phyloP scores from a whole-genome alignment of 2,888 invertebrate genomes.

The Drosophila yooni region DNA sequence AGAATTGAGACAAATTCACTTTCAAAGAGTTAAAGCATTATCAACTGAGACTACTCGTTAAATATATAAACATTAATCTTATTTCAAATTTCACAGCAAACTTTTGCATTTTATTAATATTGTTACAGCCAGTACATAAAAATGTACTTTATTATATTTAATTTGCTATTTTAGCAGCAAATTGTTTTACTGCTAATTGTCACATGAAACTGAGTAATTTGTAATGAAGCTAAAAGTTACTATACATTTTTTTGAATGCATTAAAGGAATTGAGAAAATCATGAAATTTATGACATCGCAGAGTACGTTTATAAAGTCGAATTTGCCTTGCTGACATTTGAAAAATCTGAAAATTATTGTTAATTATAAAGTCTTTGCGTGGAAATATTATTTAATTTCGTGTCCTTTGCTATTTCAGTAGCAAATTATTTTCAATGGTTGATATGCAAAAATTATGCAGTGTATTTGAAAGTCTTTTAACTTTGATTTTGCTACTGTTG shows the following conservation, averaged over 20 bases:
- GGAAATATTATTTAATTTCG: not conserved
- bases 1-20: not conserved
- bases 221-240: too few species aligned
- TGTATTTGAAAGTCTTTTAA: slow-evolving; percentile 17
- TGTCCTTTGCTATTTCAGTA: not conserved
- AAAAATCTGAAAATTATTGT: not conserved
- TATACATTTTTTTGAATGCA: too few species aligned
- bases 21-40: not conserved
- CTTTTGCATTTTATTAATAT: not conserved
- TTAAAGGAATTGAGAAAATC: too few species aligned
- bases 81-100: not conserved
- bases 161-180: not conserved
- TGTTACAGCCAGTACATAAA: not conserved
- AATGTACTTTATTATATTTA: not conserved
- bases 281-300: too few species aligned
- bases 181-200: not conserved
- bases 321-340: too few species aligned
- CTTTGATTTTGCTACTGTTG: not conserved
- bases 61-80: not conserved
- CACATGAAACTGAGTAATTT: not conserved
- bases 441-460: not conserved
- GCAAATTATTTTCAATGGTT: not conserved
- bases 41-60: not conserved
- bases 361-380: not conserved
- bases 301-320: too few species aligned